A percentile compares a stretch with the other conserved stretches of the same genome.
Conservation (phyloP, 2,113 vertebrate genomes). For the Felis catus region DNA sequence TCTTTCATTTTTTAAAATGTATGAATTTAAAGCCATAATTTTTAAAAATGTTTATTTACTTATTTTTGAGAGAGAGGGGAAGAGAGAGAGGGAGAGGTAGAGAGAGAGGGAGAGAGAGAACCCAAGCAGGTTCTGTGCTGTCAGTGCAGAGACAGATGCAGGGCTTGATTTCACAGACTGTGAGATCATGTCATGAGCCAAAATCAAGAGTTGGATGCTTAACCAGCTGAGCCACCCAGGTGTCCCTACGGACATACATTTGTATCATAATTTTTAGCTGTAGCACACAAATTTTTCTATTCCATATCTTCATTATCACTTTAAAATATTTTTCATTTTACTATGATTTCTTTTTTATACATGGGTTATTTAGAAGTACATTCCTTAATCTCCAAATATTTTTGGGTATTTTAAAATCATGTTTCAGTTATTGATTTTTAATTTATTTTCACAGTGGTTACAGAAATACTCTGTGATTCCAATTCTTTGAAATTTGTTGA, state of each 20-base stretch:
- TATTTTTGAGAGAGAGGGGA: no score
- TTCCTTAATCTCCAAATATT: conserved; percentile 10
- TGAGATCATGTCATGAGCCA: no score
- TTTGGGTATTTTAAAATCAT: background rate
- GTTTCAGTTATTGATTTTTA: background rate
- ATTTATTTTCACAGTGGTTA: background rate
- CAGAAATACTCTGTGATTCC: background rate
- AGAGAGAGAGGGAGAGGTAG: no score
- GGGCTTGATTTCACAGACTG: no score
- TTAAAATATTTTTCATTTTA: background rate
- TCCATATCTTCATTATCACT: background rate
- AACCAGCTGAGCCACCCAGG: no score
- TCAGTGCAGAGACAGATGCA: no score
- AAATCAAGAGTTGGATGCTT: no score
- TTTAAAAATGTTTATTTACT: no score
- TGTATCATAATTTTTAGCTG: background rate
- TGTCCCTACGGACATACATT: background rate
- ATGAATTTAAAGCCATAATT: background rate
- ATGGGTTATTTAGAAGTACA: background rate
- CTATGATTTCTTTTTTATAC: background rate
- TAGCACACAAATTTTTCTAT: background rate
- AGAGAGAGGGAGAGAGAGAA: no score
- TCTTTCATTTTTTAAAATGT: background rate
- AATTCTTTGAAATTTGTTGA: conserved; percentile 10
- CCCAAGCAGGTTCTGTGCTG: no score